Conservation (phyloP, 2,888 invertebrate genomes). For the Spodoptera littoralis region DNA sequence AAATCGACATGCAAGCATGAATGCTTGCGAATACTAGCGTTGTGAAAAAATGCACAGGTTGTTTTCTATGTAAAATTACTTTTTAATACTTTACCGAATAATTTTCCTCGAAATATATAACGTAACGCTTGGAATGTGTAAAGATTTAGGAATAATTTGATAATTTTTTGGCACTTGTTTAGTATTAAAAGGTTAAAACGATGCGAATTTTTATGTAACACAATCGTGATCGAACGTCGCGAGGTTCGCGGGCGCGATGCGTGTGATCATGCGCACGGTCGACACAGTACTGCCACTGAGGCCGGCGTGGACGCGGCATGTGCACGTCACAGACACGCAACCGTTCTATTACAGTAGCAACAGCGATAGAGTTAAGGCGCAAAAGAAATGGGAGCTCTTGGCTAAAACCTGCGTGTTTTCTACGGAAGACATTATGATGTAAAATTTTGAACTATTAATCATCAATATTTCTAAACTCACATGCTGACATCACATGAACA, state of each 20-base stretch:
- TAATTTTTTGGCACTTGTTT: slow-evolving; percentile 53
- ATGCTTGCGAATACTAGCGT: slow-evolving; percentile 48
- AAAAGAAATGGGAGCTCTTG: slow-evolving; percentile 54
- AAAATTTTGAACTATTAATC: background rate
- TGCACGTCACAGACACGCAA: slow-evolving; percentile 59
- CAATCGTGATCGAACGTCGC: slow-evolving; percentile 61
- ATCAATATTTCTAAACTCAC: background rate
- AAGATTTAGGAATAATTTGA: slow-evolving; percentile 31
- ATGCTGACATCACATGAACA: too few species aligned
- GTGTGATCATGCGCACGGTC: slow-evolving; percentile 69
- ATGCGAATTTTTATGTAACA: slow-evolving; percentile 74
- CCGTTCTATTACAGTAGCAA: slow-evolving; percentile 62
- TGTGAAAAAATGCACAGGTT: slow-evolving; percentile 52
- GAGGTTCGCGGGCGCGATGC: slow-evolving; percentile 58
- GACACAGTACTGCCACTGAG: slow-evolving; percentile 71
- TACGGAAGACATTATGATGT: background rate
- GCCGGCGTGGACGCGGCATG: slow-evolving; percentile 43
- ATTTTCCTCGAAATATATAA: slow-evolving; percentile 59
- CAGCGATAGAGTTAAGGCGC: slow-evolving; percentile 56
- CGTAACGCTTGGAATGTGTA: slow-evolving; percentile 54
- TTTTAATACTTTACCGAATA: slow-evolving; percentile 63
- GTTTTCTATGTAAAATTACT: slow-evolving; percentile 59
- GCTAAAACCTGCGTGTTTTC: slow-evolving; percentile 31
- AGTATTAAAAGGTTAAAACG: slow-evolving; percentile 54
- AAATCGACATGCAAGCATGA: slow-evolving; percentile 70